A percentile compares a stretch with the other conserved stretches of the same genome.
phyloP scores from a whole-genome alignment of 1,140 invertebrate genomes.

The Ditylenchus dipsaci region DNA sequence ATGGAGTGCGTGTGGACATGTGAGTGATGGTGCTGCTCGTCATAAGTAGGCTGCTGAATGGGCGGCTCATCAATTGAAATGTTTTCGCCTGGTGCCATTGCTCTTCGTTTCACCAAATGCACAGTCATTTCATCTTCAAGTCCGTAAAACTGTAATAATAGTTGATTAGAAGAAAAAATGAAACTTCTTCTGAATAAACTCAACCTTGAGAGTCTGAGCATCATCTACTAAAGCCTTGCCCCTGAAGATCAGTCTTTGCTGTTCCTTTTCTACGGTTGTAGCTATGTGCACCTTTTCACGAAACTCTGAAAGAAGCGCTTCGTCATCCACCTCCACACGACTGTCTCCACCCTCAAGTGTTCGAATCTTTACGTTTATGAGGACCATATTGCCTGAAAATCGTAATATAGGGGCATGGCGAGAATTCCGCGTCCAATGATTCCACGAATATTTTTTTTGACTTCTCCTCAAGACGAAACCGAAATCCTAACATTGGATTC shows the following conservation, averaged over 20 bases:
- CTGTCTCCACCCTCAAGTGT: slow-evolving; percentile 13
- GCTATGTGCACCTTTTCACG: slow-evolving; percentile 6
- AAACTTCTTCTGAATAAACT: no score
- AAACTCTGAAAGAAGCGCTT: slow-evolving; percentile 14
- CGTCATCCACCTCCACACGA: slow-evolving; percentile 8
- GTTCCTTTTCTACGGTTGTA: background rate
- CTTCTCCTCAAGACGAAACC: no score
- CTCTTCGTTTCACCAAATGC: slow-evolving; percentile 13
- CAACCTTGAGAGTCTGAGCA: background rate
- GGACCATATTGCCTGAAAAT: slow-evolving; percentile 14
- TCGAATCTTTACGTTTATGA: slow-evolving; percentile 15
- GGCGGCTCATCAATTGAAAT: background rate
- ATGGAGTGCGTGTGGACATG: slow-evolving; percentile 7
- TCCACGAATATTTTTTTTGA: no score
- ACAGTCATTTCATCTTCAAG: slow-evolving; percentile 19
- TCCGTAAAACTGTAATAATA: background rate
- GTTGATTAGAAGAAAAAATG: no score
- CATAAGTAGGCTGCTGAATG: slow-evolving; percentile 1
- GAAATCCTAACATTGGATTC: no score
- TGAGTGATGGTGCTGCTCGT: slow-evolving; percentile 4
- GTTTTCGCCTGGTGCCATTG: background rate
- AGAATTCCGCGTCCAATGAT: no score
- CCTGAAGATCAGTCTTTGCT: slow-evolving; percentile 20
- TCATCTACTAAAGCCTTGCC: slow-evolving; percentile 11
- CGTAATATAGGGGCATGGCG: no score